phyloP scores from a whole-genome alignment of 2,113 vertebrate species.

The Centropristis striata region DNA sequence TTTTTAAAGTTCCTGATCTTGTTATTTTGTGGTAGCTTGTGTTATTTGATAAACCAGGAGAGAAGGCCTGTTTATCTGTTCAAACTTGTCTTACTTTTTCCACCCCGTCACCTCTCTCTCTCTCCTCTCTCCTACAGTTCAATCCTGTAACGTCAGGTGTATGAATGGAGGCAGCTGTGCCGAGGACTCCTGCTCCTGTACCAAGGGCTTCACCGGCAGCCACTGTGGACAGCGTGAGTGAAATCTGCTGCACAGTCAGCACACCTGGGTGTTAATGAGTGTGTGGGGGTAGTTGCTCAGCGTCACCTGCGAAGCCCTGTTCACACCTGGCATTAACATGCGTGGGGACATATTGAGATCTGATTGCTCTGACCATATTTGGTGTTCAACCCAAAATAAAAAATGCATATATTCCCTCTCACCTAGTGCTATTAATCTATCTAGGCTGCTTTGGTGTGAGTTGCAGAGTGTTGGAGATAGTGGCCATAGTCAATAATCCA shows the following conservation, averaged over 20 bases:
- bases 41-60: neutral
- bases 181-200: slow-evolving; percentile 90
- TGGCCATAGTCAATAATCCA: too few relatives aligned
- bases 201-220: slow-evolving; percentile 90
- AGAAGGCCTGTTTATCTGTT: neutral
- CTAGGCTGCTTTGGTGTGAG: too few relatives aligned
- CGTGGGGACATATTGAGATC: too few relatives aligned
- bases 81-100: neutral
- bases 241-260: slow-evolving; percentile 10
- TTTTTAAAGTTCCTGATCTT: neutral
- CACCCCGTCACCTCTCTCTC: neutral
- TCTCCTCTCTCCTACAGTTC: slow-evolving; percentile 78
- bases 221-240: slow-evolving; percentile 95
- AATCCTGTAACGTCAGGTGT: slow-evolving; percentile 91
- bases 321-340: too few relatives aligned
- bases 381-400: too few relatives aligned
- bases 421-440: too few relatives aligned
- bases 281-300: neutral
- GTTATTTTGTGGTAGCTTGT: neutral
- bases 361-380: too few relatives aligned
- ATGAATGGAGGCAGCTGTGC: slow-evolving; percentile 93
- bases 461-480: too few relatives aligned
- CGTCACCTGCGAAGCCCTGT: neutral
- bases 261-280: neutral
- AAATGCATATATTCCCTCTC: too few relatives aligned